These are phyloP conservation scores for Mesocentrotus franciscanus DNA, from an alignment of 53 echinoderm and acorn worm genomes.

Conservation along the genomic window DNA sequence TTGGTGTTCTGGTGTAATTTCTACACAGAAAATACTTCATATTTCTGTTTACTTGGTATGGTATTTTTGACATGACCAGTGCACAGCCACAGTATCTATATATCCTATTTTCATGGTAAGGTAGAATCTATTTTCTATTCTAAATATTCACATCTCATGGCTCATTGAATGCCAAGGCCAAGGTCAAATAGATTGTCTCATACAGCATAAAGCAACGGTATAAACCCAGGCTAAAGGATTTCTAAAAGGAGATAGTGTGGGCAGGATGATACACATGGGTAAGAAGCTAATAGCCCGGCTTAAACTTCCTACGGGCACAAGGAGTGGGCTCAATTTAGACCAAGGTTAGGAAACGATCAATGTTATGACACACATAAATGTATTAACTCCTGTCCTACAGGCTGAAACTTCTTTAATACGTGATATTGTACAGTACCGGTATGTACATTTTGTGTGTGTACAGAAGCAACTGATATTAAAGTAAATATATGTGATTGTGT, in stretches of 20 bases:
- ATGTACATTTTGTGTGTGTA: too few species aligned
- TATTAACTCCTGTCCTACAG: neutral
- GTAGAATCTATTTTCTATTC: neutral
- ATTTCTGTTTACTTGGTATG: too few species aligned
- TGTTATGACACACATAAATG: neutral
- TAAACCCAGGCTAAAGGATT: neutral
- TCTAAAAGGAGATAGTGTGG: neutral
- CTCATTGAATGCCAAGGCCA: constrained; percentile 22
- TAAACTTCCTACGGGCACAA: neutral
- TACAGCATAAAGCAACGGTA: neutral
- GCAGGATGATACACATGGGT: neutral
- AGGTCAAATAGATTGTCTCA: neutral
- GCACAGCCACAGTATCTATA: neutral
- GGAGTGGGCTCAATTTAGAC: constrained; percentile 23
- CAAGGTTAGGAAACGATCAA: neutral
- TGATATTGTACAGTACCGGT: too few species aligned
- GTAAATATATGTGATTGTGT: too few species aligned
- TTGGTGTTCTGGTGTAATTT: too few species aligned
- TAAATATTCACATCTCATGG: neutral
- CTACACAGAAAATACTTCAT: too few species aligned
- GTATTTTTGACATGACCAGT: too few species aligned
- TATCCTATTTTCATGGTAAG: neutral
- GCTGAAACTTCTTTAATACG: too few species aligned
- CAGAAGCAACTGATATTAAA: too few species aligned
- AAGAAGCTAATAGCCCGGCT: neutral